A percentile compares a stretch with the other conserved stretches of the same genome.
phyloP scores from a whole-genome alignment of 2,113 vertebrate species.

The Leptobrachium leishanense region DNA sequence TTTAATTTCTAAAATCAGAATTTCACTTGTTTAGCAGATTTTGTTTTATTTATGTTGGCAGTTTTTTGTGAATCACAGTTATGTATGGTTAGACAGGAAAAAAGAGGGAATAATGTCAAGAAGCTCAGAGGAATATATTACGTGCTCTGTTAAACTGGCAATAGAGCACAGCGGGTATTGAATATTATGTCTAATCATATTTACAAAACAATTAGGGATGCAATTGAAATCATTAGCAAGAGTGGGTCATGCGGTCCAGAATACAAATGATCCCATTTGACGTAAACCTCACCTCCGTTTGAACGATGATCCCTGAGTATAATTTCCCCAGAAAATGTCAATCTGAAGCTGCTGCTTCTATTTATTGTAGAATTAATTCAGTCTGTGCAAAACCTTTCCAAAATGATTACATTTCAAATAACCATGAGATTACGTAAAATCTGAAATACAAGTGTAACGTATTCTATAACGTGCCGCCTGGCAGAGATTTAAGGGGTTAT shows the following conservation, averaged over 20 bases:
- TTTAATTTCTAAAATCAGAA: too few species aligned
- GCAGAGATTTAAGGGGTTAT: too few species aligned
- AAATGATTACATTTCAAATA: too few species aligned
- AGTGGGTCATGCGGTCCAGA: background rate
- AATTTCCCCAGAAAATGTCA: background rate
- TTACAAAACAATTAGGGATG: slow-evolving; percentile 10
- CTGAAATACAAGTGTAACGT: too few species aligned
- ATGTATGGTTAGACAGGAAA: background rate
- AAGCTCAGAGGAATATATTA: background rate
- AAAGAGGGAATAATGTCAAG: background rate
- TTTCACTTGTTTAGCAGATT: too few species aligned
- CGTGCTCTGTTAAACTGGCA: slow-evolving; percentile 22
- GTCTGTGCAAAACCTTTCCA: too few species aligned
- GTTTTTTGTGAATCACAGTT: background rate
- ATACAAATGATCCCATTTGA: slow-evolving; percentile 7
- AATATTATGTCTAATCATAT: slow-evolving; percentile 5
- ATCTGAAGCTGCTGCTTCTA: background rate
- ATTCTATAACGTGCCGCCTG: too few species aligned
- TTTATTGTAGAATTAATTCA: too few species aligned
- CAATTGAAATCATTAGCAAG: slow-evolving; percentile 2
- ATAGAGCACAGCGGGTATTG: background rate
- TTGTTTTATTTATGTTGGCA: background rate
- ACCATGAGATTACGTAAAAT: too few species aligned
- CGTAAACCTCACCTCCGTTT: background rate
- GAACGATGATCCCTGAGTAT: background rate